phyloP scores from a whole-genome alignment of 2,797 vertebrate species.

The Protosalanx chinensis region DNA sequence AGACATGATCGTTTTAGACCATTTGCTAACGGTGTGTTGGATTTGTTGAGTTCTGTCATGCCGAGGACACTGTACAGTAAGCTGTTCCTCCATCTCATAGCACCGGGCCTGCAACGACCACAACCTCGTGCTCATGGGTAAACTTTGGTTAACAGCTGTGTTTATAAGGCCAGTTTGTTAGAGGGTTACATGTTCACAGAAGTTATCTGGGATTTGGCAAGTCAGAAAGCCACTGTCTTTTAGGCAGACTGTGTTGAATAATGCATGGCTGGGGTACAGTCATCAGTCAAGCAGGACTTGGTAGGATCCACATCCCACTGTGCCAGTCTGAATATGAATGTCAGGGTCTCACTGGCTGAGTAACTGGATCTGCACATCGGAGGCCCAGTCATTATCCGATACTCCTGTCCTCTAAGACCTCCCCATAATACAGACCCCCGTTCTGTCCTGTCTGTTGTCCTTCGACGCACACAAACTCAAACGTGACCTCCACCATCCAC shows the following conservation, averaged over 20 bases:
- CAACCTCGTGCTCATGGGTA: too few species aligned
- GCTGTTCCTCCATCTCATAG: not conserved
- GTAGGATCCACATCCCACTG: not conserved
- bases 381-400: not conserved
- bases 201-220: not conserved
- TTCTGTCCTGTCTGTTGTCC: too few species aligned
- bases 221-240: not conserved
- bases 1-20: too few species aligned
- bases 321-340: not conserved
- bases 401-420: not conserved
- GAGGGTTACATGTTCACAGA: too few species aligned
- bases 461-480: not conserved
- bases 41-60: too few species aligned
- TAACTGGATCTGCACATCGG: conserved; percentile 1
- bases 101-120: too few species aligned
- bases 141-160: too few species aligned
- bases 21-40: too few species aligned
- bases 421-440: not conserved
- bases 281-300: not conserved
- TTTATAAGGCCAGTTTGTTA: too few species aligned
- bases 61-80: too few species aligned
- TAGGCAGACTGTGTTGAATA: not conserved
- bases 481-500: not conserved
- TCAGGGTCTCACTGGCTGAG: not conserved
- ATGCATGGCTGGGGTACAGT: conserved; percentile 10